Conservation (phyloP, 2,113 vertebrate genomes). For the Speoplatyrhinus poulsoni region DNA sequence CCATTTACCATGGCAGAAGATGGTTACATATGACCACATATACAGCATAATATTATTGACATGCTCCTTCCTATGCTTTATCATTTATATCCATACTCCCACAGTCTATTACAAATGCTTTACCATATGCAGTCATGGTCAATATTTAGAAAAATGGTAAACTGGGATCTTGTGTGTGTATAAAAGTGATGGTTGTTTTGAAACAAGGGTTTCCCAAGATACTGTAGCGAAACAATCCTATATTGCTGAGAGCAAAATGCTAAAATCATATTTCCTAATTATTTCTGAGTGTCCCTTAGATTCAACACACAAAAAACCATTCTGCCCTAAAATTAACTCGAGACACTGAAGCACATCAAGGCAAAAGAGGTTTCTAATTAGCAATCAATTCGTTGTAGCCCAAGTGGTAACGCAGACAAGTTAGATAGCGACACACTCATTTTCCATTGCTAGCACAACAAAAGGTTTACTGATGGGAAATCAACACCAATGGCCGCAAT, state of each 20-base stretch:
- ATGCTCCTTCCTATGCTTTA: constrained; percentile 61
- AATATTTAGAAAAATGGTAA: no score
- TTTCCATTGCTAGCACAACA: constrained; percentile 14
- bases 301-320: constrained; percentile 22
- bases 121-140: no score
- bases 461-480: constrained; percentile 26
- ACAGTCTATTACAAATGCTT: no score
- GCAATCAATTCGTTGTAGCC: constrained; percentile 15
- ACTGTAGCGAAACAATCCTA: no score
- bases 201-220: no score
- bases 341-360: neutral
- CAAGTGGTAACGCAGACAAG: neutral
- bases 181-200: no score
- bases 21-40: constrained; percentile 60
- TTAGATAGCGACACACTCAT: constrained; percentile 2
- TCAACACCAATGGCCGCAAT: constrained; percentile 2
- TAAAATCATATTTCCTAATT: constrained; percentile 15
- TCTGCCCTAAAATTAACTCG: constrained; percentile 22
- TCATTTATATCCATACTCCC: constrained; percentile 49
- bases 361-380: constrained; percentile 37
- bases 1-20: constrained; percentile 56
- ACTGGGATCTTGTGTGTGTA: no score
- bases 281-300: constrained; percentile 35
- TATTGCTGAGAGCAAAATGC: no score
- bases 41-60: constrained; percentile 71